Percentiles rank a stretch among this genome's conserved stretches.
phyloP scores from a whole-genome alignment of 2,797 vertebrate genomes.

The Chelon auratus region DNA sequence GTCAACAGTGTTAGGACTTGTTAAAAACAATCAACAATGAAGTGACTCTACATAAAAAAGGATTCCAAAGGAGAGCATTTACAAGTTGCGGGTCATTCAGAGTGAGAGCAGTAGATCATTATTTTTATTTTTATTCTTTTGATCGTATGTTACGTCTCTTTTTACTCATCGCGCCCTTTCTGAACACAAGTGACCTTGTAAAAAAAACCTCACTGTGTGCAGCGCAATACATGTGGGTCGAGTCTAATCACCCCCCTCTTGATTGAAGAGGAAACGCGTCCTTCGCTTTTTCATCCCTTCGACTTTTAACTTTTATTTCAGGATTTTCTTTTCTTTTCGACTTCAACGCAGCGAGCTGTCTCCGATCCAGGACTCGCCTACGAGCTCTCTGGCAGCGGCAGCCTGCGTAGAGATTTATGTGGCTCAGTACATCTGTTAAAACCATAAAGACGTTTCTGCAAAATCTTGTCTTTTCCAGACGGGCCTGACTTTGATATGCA shows the following conservation, averaged over 20 bases:
- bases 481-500: slow-evolving; percentile 69
- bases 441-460: slow-evolving; percentile 71
- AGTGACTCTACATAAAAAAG: neutral
- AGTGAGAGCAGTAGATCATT: neutral
- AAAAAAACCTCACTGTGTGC: slow-evolving; percentile 15
- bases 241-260: slow-evolving; percentile 31
- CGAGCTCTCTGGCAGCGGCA: slow-evolving; percentile 64
- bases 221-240: slow-evolving; percentile 5
- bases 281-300: slow-evolving; percentile 9
- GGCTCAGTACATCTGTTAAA: slow-evolving; percentile 79
- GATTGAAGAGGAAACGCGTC: slow-evolving; percentile 34
- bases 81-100: neutral
- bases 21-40: neutral
- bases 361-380: slow-evolving; percentile 63
- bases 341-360: slow-evolving; percentile 39
- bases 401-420: slow-evolving; percentile 72
- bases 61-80: neutral
- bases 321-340: slow-evolving; percentile 35
- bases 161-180: slow-evolving; percentile 6
- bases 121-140: neutral
- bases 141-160: neutral
- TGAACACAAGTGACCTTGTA: slow-evolving; percentile 69
- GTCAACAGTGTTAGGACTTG: neutral
- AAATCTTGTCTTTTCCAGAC: slow-evolving; percentile 71
- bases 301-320: slow-evolving; percentile 30